Base-by-base conservation (phyloP, 1,140 invertebrate species). In the Rhopalosiphum maidis region DNA sequence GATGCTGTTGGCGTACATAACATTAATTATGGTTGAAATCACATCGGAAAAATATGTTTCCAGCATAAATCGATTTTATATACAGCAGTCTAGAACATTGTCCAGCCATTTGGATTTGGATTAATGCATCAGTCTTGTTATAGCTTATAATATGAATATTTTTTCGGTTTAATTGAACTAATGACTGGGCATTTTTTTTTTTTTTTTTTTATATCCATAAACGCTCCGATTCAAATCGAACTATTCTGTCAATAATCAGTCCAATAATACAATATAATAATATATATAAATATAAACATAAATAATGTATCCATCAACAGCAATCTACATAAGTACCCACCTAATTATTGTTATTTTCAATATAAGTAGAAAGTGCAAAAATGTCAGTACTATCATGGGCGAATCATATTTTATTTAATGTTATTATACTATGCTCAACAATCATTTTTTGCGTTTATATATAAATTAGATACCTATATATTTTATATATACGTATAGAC, bases 361-460 rank as follows among this genome's bases (percentile, higher is more conserved):
- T 68, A n/a, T 68, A 68, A 68, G 60, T 68, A 68, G 60, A 68
- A 68, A 68, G 60, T 68, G 30, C 60, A 68, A 68, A 68, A 68
- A 68, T 68, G 30, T 68, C 30, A n/a, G 60, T 68, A 18, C 30
- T 68, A 68, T 68, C 60, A n/a, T n/a, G 30, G 30, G 15, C 15
- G 4, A 68, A 68, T 68, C 11, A 68, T 68, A 5, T 68, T 68
- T 68, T n/a, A 68, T 68, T 68, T 68, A n/a, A n/a, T 68, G n/a
- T 68, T n/a, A 68, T 68, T 68, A 68, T 68, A 25, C 7, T 68
- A n/a, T 68, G 30, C 30, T 68, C 30, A 68, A 68, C 60, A n/a
- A 68, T 68, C 25, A 68, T 68, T 68, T 68, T 68, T n/a, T 11
- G 30, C 30, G 30, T 68, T 68, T 68, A 68, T n/a, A n/a, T n/a